phyloP scores from a whole-genome alignment of 2,113 vertebrate genomes.

The Danio rerio region GRCz12tu NC_133176.1:5675501-5676000 shows the following conservation, averaged over 20 bases:
- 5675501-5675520: not conserved
- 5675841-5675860: not conserved
- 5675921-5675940: not conserved
- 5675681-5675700: slow-evolving; percentile 56
- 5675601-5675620: slow-evolving; percentile 60
- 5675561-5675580: slow-evolving; percentile 33
- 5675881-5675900: not conserved
- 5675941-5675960: not conserved
- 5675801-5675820: not conserved
- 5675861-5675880: not conserved
- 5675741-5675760: slow-evolving; percentile 29
- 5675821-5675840: not conserved
- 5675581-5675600: slow-evolving; percentile 45
- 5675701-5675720: slow-evolving; percentile 67
- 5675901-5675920: not conserved
- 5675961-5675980: not conserved
- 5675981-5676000: no score
- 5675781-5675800: not conserved
- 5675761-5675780: slow-evolving; percentile 3
- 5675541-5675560: slow-evolving; percentile 57
- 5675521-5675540: slow-evolving; percentile 25
- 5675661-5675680: slow-evolving; percentile 64
- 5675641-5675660: slow-evolving; percentile 57
- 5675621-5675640: slow-evolving; percentile 66
- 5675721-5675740: slow-evolving; percentile 61